Evolutionary conservation across 2,113 vertebrate species (phyloP).

Genomic region (Lophius piscatorius): DNA sequence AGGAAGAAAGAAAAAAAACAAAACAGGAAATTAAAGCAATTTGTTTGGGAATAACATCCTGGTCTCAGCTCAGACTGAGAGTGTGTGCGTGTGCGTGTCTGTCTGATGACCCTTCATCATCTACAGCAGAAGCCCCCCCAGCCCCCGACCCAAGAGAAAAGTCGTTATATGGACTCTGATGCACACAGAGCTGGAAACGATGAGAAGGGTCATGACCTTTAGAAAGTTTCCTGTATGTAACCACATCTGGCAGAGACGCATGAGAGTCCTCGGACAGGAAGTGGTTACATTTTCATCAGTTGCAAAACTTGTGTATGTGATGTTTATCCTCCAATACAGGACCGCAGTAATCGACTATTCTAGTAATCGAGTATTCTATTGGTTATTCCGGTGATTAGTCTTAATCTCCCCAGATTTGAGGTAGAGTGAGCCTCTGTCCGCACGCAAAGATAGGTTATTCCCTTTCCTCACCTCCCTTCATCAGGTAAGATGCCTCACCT

Average conservation of each 20-base stretch:
- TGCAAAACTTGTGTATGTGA: not conserved
- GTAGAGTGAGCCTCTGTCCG: too few relatives aligned
- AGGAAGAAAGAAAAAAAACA: not conserved
- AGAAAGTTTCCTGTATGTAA: conserved; percentile 20
- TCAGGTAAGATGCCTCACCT: too few relatives aligned
- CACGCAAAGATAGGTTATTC: too few relatives aligned
- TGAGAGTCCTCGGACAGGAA: conserved; percentile 45
- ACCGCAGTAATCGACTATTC: too few relatives aligned
- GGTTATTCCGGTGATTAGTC: too few relatives aligned
- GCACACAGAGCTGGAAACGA: conserved; percentile 4
- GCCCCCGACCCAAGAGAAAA: conserved; percentile 5
- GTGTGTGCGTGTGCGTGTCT: not conserved
- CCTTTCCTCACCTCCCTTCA: too few relatives aligned
- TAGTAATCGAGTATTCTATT: too few relatives aligned
- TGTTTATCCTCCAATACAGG: not conserved
- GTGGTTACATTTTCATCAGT: conserved; percentile 1
- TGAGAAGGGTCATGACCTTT: conserved; percentile 53
- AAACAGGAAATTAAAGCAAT: not conserved
- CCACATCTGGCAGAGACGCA: conserved; percentile 28
- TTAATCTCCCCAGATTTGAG: too few relatives aligned
- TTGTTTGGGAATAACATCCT: conserved; percentile 13
- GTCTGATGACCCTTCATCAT: not conserved
- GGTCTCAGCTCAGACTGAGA: not conserved
- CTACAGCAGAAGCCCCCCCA: not conserved
- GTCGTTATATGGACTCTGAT: not conserved